Conservation (phyloP, 1,140 invertebrate species). For the Fopius arisanus region DNA sequence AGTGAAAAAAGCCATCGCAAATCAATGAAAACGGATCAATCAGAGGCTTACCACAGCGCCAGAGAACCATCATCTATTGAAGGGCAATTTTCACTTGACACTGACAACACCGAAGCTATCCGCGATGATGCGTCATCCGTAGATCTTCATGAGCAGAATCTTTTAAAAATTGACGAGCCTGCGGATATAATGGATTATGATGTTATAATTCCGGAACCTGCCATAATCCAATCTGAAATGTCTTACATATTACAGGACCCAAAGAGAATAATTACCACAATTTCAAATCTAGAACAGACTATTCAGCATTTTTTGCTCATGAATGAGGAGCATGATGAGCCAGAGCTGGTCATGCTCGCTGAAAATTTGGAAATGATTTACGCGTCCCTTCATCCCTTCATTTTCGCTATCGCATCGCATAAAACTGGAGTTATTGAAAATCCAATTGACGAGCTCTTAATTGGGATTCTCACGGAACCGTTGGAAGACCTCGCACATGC, state of each 20-base stretch:
- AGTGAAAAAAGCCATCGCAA: slow-evolving; percentile 46
- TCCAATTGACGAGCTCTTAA: slow-evolving; percentile 52
- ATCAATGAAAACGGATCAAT: slow-evolving; percentile 33
- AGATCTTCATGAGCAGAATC: neutral
- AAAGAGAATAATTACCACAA: slow-evolving; percentile 45
- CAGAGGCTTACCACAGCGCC: slow-evolving; percentile 61
- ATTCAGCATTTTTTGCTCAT: slow-evolving; percentile 25
- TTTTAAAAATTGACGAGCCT: neutral
- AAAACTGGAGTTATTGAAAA: slow-evolving; percentile 40
- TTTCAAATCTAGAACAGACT: slow-evolving; percentile 34
- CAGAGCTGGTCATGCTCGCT: slow-evolving; percentile 7
- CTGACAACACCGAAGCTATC: slow-evolving; percentile 49
- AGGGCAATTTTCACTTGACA: slow-evolving; percentile 44
- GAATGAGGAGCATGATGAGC: neutral
- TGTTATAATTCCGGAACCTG: neutral
- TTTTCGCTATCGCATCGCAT: slow-evolving; percentile 15
- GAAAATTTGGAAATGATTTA: slow-evolving; percentile 29
- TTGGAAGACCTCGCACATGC: slow-evolving; percentile 47
- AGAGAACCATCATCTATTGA: slow-evolving; percentile 43
- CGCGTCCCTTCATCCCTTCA: slow-evolving; percentile 30
- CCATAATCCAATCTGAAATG: neutral
- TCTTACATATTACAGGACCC: neutral
- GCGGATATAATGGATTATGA: neutral
- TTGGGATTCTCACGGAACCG: slow-evolving; percentile 52
- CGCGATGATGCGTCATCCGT: neutral